Evolutionary conservation across 2,888 invertebrate species (phyloP).

Genomic region (Callyntrura guangdongensis): DNA sequence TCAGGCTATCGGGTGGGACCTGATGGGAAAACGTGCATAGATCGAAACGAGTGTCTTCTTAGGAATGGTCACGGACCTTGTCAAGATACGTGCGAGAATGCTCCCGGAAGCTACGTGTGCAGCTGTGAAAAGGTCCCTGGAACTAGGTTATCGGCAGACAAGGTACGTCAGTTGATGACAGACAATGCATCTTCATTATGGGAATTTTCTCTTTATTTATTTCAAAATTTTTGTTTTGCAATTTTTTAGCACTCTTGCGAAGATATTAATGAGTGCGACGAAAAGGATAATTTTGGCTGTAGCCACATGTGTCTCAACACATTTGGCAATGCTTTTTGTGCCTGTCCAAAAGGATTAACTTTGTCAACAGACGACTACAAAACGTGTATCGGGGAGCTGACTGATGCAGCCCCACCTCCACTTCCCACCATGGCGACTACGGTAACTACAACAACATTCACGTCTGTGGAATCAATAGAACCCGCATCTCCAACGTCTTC

Average conservation of each 20-base stretch:
- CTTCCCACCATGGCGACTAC: conserved; percentile 1
- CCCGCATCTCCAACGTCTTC: background rate
- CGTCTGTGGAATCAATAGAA: background rate
- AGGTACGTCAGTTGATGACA: conserved; percentile 82
- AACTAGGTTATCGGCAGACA: conserved; percentile 88
- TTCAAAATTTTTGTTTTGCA: background rate
- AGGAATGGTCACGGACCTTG: conserved; percentile 90
- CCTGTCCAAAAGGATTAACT: conserved; percentile 87
- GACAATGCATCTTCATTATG: background rate
- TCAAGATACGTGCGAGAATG: conserved; percentile 89
- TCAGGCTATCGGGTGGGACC: conserved; percentile 86
- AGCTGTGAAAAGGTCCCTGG: conserved; percentile 88
- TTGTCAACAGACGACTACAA: conserved; percentile 85
- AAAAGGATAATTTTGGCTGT: conserved; percentile 86
- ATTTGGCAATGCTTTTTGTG: conserved; percentile 87
- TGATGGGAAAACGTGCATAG: conserved; percentile 85
- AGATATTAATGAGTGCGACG: conserved; percentile 87
- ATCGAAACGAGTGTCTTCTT: conserved; percentile 88
- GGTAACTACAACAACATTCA: conserved; percentile 24
- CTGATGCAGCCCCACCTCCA: conserved; percentile 64
- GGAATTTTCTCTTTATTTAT: background rate
- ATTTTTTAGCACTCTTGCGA: conserved; percentile 85
- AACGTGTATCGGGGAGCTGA: conserved; percentile 84
- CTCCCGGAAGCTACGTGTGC: conserved; percentile 88
- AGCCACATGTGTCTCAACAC: conserved; percentile 87